Evolutionary conservation across 2,888 invertebrate genomes (phyloP).

Genomic region (Ormyrus nitidulus): DNA sequence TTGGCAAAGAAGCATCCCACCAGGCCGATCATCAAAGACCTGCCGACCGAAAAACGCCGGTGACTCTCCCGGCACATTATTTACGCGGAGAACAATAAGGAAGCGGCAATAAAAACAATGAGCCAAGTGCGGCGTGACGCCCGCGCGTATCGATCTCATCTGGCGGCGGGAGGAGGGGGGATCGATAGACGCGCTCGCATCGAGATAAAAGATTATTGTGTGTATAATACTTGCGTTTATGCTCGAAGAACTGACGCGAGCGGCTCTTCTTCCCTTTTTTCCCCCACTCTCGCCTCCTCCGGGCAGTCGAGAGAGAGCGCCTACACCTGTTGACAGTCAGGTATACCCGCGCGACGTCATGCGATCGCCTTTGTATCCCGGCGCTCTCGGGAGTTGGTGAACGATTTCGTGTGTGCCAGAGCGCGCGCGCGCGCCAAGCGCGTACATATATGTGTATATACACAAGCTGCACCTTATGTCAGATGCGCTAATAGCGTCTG

Average conservation of each 20-base stretch:
- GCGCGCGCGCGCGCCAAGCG: no score
- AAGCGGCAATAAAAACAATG: slow-evolving; percentile 53
- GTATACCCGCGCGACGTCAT: slow-evolving; percentile 54
- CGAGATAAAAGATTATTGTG: slow-evolving; percentile 50
- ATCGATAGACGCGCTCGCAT: slow-evolving; percentile 52
- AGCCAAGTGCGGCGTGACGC: slow-evolving; percentile 37
- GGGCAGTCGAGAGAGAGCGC: slow-evolving; percentile 29
- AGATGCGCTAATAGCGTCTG: background rate
- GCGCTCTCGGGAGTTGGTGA: background rate
- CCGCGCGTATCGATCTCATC: slow-evolving; percentile 51
- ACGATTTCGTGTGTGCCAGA: no score
- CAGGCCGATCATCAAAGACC: no score
- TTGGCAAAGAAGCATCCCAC: no score
- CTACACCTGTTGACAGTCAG: slow-evolving; percentile 64
- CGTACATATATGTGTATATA: background rate
- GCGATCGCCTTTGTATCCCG: slow-evolving; percentile 30
- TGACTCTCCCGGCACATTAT: slow-evolving; percentile 41
- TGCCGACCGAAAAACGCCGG: background rate
- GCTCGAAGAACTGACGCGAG: slow-evolving; percentile 58
- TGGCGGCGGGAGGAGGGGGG: background rate
- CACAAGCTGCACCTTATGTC: background rate
- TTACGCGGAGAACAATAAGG: slow-evolving; percentile 52
- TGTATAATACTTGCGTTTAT: slow-evolving; percentile 59
- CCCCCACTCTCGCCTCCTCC: no score
- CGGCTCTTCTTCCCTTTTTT: slow-evolving; percentile 32